Conservation (phyloP, 2,113 vertebrate genomes). For the Serinus canaria region DNA sequence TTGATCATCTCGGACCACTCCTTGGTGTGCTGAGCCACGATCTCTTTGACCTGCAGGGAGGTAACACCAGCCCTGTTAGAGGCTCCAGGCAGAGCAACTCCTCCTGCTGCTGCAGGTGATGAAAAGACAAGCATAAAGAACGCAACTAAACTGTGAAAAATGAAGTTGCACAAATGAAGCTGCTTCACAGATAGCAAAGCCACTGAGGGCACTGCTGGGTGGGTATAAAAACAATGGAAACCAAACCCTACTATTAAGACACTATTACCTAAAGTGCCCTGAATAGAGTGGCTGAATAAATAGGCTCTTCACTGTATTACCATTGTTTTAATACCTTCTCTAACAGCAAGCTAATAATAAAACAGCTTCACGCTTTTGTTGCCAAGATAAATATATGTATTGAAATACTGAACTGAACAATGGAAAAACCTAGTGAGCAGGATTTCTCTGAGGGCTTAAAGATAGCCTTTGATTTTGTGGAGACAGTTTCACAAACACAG, state of each 20-base stretch:
- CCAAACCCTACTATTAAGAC: neutral
- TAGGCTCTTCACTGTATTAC: neutral
- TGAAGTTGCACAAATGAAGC: neutral
- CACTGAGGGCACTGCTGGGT: neutral
- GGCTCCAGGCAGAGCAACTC: neutral
- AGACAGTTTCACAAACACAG: neutral
- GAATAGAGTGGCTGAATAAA: neutral
- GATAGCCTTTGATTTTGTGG: neutral
- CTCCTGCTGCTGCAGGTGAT: neutral
- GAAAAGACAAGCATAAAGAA: neutral
- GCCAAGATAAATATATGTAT: neutral
- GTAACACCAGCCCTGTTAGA: neutral
- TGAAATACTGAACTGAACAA: neutral
- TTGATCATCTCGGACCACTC: constrained; percentile 97
- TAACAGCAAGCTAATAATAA: neutral
- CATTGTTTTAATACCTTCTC: neutral
- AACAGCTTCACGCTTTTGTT: neutral
- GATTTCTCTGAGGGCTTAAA: neutral
- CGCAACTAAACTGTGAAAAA: neutral
- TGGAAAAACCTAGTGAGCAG: neutral
- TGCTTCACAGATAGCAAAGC: neutral
- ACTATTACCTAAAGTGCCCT: neutral
- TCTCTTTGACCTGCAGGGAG: constrained; percentile 87
- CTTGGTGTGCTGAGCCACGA: constrained; percentile 95
- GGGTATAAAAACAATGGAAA: neutral